Evolutionary conservation across 2,888 invertebrate species (phyloP), one percentile per base, ranked within the genome.

Genomic region (Dynastes grantii): DNA sequence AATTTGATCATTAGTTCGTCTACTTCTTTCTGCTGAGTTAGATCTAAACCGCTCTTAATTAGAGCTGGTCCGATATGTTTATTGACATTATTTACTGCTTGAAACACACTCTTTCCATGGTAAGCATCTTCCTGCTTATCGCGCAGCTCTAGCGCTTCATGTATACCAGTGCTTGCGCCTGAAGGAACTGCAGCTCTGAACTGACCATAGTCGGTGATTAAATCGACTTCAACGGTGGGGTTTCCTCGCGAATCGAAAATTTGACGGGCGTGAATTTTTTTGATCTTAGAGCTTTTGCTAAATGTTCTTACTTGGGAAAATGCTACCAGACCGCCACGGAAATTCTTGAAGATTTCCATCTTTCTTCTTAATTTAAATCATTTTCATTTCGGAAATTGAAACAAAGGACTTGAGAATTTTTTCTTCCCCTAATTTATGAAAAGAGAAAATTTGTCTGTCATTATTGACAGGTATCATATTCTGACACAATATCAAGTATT

Each of bases 211-310:
- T 95, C 97, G 9, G 94, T 94, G 0, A 93, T 91, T 84, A 94
- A 88, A 86, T 94, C 94, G 83, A 99, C 99, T 90, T 99, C 99
- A 73, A 99, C 98, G 53, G 99, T 99, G 81, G 99, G 99, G 88
- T 99, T 99, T 81, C 99, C 99, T 89, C 99, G 95, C 78, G 98
- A 98, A 91, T 99, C 99, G 90, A 96, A 99, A 90, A 99, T 99
- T 90, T 97, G 97, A 89, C 99, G 96, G 83, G 99, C 98, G 88
- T 64, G 32, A 11, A 78, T 64, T 22, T 45, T 61, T 3, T 37
- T 22, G 11, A 58, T 58, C 9, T 27, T 22, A 27, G 11, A 11
- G 58, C 45, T 73, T 1, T 8, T 2, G 13, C 32, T 49, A 27
- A 9, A 73, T 8, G 29, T 29, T 58, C 73, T 58, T 22, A 2